phyloP scores from a whole-genome alignment of 1,140 invertebrate species.

The Drosophila pandora region DNA sequence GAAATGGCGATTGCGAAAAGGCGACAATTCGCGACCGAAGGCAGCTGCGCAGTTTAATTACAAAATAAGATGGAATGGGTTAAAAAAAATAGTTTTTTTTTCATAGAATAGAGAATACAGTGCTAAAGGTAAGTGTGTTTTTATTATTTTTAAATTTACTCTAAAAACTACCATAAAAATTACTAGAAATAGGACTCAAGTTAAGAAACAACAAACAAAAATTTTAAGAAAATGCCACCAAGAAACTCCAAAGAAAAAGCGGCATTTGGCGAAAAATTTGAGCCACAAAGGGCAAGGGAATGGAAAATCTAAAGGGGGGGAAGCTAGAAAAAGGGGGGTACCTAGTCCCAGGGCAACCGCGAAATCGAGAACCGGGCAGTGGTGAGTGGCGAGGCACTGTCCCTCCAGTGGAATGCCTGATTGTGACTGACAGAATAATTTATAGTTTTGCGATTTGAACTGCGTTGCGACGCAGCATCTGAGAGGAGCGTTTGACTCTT shows the following conservation, averaged over 20 bases:
- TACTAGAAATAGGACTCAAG: neutral
- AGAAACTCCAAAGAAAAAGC: constrained; percentile 31
- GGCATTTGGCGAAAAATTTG: constrained; percentile 45
- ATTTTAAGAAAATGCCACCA: neutral
- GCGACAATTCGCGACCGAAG: constrained; percentile 9
- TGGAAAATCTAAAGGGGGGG: neutral
- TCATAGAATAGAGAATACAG: neutral
- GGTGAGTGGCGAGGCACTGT: constrained; percentile 43
- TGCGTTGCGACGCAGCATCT: constrained; percentile 28
- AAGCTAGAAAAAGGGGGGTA: neutral
- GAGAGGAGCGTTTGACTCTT: constrained; percentile 13
- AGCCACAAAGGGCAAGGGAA: constrained; percentile 26
- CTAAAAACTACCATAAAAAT: too few relatives aligned
- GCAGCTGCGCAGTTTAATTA: constrained; percentile 56
- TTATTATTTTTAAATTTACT: too few relatives aligned
- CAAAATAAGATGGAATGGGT: constrained; percentile 2
- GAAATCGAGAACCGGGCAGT: constrained; percentile 60
- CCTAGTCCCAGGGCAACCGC: constrained; percentile 42
- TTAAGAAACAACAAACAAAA: constrained; percentile 24
- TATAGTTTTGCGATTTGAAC: constrained; percentile 59
- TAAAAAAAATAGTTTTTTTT: neutral
- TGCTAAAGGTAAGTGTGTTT: too few relatives aligned
- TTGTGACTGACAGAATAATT: constrained; percentile 73
- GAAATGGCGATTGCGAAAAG: constrained; percentile 22
- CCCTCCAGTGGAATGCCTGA: constrained; percentile 11